Evolutionary conservation across 1,140 invertebrate genomes (phyloP).

Genomic region (Zaprionus lachaisei): DNA sequence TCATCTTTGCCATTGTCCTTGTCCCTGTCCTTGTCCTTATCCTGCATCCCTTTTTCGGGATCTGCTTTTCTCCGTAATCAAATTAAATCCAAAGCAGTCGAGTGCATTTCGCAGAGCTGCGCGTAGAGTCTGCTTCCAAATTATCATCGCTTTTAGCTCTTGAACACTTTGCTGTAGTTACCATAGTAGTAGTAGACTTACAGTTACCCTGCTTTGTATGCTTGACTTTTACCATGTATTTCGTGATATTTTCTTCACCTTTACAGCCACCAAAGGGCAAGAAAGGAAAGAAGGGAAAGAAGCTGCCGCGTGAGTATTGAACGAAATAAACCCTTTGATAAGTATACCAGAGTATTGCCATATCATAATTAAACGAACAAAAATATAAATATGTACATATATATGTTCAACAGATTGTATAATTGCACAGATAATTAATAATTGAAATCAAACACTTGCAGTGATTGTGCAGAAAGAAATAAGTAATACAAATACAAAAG

Average conservation of each 20-base stretch:
- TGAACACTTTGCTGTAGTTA: background rate
- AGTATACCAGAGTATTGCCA: background rate
- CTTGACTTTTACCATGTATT: background rate
- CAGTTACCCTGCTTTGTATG: conserved; percentile 8
- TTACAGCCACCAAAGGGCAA: conserved; percentile 72
- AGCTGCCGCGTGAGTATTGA: conserved; percentile 72
- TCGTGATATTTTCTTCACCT: conserved; percentile 3
- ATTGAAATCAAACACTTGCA: too few species aligned
- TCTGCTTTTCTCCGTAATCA: conserved; percentile 7
- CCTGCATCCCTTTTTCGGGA: background rate
- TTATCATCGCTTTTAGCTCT: conserved; percentile 5
- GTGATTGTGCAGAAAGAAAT: too few species aligned
- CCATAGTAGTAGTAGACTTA: background rate
- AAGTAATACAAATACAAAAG: too few species aligned
- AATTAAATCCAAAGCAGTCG: conserved; percentile 10
- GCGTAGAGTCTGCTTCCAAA: background rate
- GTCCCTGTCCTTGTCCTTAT: background rate
- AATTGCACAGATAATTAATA: too few species aligned
- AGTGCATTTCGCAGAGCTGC: background rate
- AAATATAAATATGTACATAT: background rate
- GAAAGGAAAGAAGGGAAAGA: conserved; percentile 80
- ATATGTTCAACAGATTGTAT: too few species aligned
- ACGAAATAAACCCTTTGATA: background rate
- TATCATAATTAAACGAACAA: background rate
- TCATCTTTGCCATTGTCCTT: background rate